Percentiles rank a stretch among this genome's conserved stretches.
These are phyloP conservation scores for Oxyscelio sp. DNA, from an alignment of 2,888 invertebrate species.

Conservation along the genomic window DNA sequence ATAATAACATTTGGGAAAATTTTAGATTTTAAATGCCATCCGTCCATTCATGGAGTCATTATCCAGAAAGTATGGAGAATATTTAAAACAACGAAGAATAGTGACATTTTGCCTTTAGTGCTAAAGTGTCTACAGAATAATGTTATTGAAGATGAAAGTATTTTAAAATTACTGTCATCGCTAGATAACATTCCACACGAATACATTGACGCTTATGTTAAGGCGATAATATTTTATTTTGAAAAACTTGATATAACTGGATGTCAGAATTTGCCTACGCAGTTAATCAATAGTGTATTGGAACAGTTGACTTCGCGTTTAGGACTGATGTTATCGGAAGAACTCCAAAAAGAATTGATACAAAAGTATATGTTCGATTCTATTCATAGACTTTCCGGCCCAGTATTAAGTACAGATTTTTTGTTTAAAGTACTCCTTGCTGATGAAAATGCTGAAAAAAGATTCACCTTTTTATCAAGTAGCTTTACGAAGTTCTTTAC, in stretches of 20 bases:
- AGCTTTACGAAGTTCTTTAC: not conserved
- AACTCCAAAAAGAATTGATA: conserved; percentile 77
- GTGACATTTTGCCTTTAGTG: conserved; percentile 76
- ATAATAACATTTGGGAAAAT: conserved; percentile 58
- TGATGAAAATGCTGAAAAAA: not conserved
- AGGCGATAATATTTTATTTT: conserved; percentile 62
- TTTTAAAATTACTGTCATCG: conserved; percentile 27
- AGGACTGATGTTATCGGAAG: conserved; percentile 72
- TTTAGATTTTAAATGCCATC: conserved; percentile 77
- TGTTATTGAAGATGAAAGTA: conserved; percentile 61
- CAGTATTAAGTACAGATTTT: not conserved
- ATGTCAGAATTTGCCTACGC: not conserved
- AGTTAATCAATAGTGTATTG: not conserved
- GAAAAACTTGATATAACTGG: conserved; percentile 37
- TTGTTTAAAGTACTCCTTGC: conserved; percentile 1
- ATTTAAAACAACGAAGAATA: conserved; percentile 74
- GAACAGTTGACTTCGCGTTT: not conserved
- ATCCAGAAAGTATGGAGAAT: conserved; percentile 56
- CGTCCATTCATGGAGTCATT: conserved; percentile 80
- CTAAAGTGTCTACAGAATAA: conserved; percentile 68
- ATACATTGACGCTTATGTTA: conserved; percentile 76
- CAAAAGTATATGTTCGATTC: conserved; percentile 75
- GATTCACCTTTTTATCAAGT: not conserved
- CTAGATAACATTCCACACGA: conserved; percentile 49
- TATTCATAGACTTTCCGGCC: not conserved